These are phyloP conservation scores for Zoanthus solanderi DNA, from an alignment of 92 coral and sea anemone genomes.

Conservation along the genomic window DNA sequence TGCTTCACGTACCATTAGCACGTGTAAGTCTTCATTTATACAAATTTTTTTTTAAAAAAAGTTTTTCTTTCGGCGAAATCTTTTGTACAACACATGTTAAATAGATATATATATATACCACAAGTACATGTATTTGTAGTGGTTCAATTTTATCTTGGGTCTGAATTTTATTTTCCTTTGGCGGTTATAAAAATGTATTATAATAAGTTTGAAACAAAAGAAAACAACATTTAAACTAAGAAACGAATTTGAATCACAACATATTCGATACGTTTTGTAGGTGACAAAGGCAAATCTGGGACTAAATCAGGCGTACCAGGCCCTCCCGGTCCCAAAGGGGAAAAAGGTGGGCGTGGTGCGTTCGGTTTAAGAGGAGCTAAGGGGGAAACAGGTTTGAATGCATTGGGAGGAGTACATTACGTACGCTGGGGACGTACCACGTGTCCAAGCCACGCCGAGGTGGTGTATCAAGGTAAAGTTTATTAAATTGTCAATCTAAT, in stretches of 20 bases:
- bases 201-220: no score
- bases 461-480: slow-evolving; percentile 1
- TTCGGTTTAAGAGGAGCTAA: background rate
- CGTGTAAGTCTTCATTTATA: no score
- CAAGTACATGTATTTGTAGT: no score
- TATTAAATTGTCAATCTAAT: background rate
- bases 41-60: no score
- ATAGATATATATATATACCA: no score
- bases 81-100: no score
- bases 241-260: no score
- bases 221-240: no score
- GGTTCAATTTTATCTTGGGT: no score
- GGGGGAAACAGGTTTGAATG: background rate
- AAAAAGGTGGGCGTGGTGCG: slow-evolving; percentile 1
- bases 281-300: background rate
- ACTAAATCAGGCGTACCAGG: background rate
- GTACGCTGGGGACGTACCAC: slow-evolving; percentile 25
- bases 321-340: slow-evolving; percentile 14
- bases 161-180: background rate
- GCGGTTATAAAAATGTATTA: no score
- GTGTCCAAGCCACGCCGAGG: slow-evolving; percentile 18
- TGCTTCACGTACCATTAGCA: no score
- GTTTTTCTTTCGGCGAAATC: no score
- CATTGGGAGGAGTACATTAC: background rate
- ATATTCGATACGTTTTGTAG: background rate